Base-by-base conservation (phyloP, 1,140 invertebrate species). In the Drosophila kepulauana region DNA sequence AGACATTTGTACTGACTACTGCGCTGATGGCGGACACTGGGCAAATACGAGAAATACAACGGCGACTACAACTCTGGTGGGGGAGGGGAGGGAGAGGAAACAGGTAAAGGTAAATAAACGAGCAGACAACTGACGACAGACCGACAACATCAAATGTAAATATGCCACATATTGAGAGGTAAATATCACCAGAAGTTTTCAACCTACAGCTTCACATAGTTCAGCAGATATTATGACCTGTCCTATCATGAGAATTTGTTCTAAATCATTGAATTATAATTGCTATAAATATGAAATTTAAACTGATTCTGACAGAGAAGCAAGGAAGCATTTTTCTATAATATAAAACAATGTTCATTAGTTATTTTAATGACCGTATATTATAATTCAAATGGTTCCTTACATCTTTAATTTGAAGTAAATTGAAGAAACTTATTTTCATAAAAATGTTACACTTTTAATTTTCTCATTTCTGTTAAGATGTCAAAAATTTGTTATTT, bases 11-110 rank as follows among this genome's bases (percentile, higher is more conserved):
- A 75, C 35, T 48, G 72, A 63, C 72, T 75, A 70, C 66, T 43
- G 38, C 51, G 25, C 82, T 79, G 71, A 77, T 88, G 76, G 73
- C 85, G 79, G 84, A 80, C 82, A 67, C 73, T 77, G 62, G 57
- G 38, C 56, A 89, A 87, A 87, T 88, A 84, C 46, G 56, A 41
- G 57, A 16, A 49, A 41, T 33, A 46, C 38, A 10, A 51, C 20
- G 13, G 25, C 65, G 76, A 81, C 38, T 65, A 33, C 20, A 25
- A 25, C 20, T 25, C 20, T 25, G 20, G 1, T 1, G 16, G 20
- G 20, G 20, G 20, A 25, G 20, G 20, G 20, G 20, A 25, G 20
- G 30, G 35, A 38, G 35, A 3, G 69, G 49, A 61, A 65, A 69
- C 81, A 58, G 63, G 68, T 70, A 87, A 88, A 58, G 33, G 61